Evolutionary conservation across 2,888 invertebrate genomes (phyloP).

Genomic region (Phasia obesa): DNA sequence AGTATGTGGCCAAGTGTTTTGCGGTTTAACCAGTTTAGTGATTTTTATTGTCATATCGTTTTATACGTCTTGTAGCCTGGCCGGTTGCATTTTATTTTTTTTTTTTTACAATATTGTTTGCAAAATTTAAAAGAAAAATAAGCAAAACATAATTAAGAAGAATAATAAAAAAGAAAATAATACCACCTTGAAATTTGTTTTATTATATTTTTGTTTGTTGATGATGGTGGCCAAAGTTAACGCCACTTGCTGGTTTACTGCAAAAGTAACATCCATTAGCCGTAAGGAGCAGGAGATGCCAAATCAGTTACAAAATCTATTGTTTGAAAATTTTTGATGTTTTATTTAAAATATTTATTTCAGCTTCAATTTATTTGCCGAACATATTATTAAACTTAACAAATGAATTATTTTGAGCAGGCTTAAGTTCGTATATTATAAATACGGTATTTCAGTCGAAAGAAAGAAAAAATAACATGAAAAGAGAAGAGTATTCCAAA

Average conservation of each 20-base stretch:
- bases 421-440: too few species aligned
- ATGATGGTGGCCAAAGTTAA: constrained; percentile 47
- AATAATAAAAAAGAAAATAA: constrained; percentile 44
- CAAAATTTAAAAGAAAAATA: background rate
- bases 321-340: too few species aligned
- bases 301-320: too few species aligned
- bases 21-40: constrained; percentile 70
- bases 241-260: constrained; percentile 46
- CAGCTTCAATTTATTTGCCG: too few species aligned
- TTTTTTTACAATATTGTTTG: constrained; percentile 42
- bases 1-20: constrained; percentile 56
- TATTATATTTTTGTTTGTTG: background rate
- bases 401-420: too few species aligned
- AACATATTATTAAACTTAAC: too few species aligned
- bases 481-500: too few species aligned
- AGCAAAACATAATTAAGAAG: background rate
- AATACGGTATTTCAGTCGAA: too few species aligned
- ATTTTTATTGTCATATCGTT: constrained; percentile 56
- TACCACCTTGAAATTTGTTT: constrained; percentile 64
- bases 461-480: too few species aligned
- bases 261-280: too few species aligned
- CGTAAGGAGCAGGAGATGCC: background rate
- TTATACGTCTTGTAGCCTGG: background rate
- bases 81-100: constrained; percentile 9
- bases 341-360: too few species aligned